Evolutionary conservation across 1,140 invertebrate genomes (phyloP), one percentile per base, ranked within the genome.

Genomic region (Ruditapes philippinarum): DNA sequence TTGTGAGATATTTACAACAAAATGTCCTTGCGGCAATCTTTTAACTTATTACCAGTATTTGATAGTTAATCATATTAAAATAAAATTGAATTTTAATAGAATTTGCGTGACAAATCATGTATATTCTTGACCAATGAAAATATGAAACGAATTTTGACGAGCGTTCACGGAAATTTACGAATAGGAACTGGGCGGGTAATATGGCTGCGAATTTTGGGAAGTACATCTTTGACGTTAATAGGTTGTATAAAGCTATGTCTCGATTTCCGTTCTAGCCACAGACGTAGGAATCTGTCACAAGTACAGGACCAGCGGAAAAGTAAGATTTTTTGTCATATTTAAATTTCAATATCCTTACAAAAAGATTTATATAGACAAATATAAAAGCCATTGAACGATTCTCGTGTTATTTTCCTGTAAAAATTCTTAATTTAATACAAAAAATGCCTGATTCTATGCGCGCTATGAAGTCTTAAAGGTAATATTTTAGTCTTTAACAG

Each of bases 201-300:
- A 78, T 78, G 49, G 74, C 31, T 12, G 74, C 7, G 7, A n/a
- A 14, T 36, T 7, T 14, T 4, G 12, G 74, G 74, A 78, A 51
- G 45, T 78, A 36, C 7, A 14, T 17, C 4, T 4, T 51, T 78
- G 74, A 78, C 74, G 74, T 78, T 78, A 36, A 78, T 78, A 40
- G 74, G 17, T 28, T 51, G 74, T 78, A 78, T 78, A 78, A 78
- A 49, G n/a, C 45, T 49, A 3, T 31, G 42, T 11, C 25, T 51
- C 14, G 28, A n/a, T 78, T 78, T 78, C 74, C 49, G 45, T 78
- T 9, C 14, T 5, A 54, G 1, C 28, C 74, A 78, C 74, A 78
- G 74, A 78, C 74, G n/a, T 54, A 31, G 74, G 74, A 78, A 5
- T 78, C 74, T 78, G 74, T 78, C 74, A 78, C 49, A 49, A 51